These are phyloP conservation scores for Apis cerana DNA, from an alignment of 1,140 invertebrate species.

Conservation along the genomic window DNA sequence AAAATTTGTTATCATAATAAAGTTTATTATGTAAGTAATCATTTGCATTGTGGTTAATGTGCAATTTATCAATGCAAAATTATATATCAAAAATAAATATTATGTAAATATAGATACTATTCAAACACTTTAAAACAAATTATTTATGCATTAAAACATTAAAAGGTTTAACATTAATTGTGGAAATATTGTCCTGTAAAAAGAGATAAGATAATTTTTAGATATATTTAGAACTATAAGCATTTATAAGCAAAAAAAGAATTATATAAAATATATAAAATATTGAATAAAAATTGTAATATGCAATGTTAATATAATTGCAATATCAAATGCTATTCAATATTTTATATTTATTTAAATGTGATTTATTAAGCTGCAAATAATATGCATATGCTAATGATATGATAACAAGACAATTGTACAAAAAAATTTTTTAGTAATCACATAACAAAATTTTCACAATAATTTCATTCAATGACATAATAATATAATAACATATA, in stretches of 20 bases:
- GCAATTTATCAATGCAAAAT: constrained; percentile 15
- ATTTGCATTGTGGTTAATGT: constrained; percentile 43
- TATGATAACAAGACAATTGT: constrained; percentile 12
- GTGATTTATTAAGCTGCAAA: constrained; percentile 39
- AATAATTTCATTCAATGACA: not conserved
- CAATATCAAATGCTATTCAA: constrained; percentile 23
- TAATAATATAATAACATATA: constrained; percentile 8
- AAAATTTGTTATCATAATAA: constrained; percentile 9
- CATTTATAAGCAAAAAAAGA: constrained; percentile 38
- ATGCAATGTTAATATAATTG: constrained; percentile 9
- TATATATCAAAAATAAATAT: constrained; percentile 20
- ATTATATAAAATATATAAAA: constrained; percentile 21
- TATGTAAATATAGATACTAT: constrained; percentile 20
- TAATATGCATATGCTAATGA: constrained; percentile 34
- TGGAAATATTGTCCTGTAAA: constrained; percentile 28
- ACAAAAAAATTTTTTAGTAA: constrained; percentile 22
- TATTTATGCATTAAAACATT: constrained; percentile 40
- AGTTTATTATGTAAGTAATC: constrained; percentile 15
- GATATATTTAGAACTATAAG: constrained; percentile 26
- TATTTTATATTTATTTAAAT: constrained; percentile 18
- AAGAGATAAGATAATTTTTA: constrained; percentile 19
- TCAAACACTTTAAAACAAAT: constrained; percentile 27
- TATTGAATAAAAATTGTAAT: not conserved
- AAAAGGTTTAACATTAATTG: constrained; percentile 6
- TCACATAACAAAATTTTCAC: constrained; percentile 13